Evolutionary conservation across 2,113 vertebrate species (phyloP).

Genomic region (Echinops telfairi): DNA sequence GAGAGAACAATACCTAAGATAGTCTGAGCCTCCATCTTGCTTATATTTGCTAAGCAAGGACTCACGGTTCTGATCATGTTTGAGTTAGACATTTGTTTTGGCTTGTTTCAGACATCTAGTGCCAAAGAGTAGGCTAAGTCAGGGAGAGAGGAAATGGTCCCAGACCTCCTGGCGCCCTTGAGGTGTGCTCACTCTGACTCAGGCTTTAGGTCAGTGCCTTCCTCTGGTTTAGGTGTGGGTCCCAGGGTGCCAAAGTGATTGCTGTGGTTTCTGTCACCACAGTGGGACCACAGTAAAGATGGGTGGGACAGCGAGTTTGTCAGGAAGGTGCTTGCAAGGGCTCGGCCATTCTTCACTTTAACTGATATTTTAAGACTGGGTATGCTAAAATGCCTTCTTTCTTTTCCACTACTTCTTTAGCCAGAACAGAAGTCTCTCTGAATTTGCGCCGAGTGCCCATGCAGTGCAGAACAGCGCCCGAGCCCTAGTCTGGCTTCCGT

Average conservation of each 20-base stretch:
- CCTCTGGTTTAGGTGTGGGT: conserved; percentile 35
- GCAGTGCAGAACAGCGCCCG: neutral
- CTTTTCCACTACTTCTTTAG: neutral
- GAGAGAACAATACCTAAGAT: neutral
- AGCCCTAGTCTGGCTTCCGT: neutral
- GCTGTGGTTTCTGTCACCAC: neutral
- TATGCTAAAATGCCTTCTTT: neutral
- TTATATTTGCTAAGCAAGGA: neutral
- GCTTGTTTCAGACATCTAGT: conserved; percentile 70
- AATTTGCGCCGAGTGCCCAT: neutral
- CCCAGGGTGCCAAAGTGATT: neutral
- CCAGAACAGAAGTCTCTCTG: neutral
- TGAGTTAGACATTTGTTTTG: conserved; percentile 19
- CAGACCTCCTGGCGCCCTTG: conserved; percentile 67
- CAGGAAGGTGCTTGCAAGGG: neutral
- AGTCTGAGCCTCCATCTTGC: conserved; percentile 16
- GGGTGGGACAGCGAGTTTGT: neutral
- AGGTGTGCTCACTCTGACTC: conserved; percentile 49
- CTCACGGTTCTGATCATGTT: neutral
- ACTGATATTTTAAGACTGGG: neutral
- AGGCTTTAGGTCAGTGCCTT: conserved; percentile 85
- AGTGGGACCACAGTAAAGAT: neutral
- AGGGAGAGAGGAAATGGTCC: conserved; percentile 49
- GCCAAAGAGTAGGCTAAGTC: conserved; percentile 82
- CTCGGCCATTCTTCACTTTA: neutral